A percentile compares a stretch with the other conserved stretches of the same genome.
Evolutionary conservation across 1,140 invertebrate species (phyloP).

Genomic region (Cydia amplana): DNA sequence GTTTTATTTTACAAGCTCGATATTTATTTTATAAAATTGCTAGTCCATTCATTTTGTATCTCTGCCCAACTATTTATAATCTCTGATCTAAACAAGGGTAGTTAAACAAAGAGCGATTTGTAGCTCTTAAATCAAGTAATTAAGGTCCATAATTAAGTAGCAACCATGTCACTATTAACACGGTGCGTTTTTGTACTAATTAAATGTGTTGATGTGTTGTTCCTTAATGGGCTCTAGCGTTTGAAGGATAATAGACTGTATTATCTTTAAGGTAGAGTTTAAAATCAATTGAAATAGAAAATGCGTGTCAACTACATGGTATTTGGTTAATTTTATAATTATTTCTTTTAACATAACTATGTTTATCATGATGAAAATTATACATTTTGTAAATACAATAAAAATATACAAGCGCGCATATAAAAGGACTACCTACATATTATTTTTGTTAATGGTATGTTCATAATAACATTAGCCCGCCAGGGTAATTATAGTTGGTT

Average conservation of each 20-base stretch:
- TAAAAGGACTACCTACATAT: too few species aligned
- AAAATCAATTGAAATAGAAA: neutral
- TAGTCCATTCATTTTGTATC: neutral
- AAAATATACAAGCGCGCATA: too few species aligned
- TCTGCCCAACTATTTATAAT: neutral
- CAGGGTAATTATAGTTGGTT: too few species aligned
- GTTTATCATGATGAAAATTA: neutral
- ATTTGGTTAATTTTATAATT: conserved; percentile 3
- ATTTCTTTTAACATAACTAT: neutral
- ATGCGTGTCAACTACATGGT: neutral
- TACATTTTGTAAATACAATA: neutral
- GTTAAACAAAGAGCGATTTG: neutral
- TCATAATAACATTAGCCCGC: too few species aligned
- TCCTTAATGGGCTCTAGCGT: neutral
- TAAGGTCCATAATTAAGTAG: neutral
- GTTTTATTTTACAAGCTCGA: too few species aligned
- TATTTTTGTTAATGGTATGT: too few species aligned
- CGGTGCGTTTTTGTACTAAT: neutral
- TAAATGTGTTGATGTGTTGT: conserved; percentile 5
- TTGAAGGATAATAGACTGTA: neutral
- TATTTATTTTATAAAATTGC: neutral
- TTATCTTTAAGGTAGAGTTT: neutral
- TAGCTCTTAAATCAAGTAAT: neutral
- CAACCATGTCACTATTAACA: neutral
- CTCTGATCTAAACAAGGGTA: neutral